Percentiles rank a stretch among this genome's conserved stretches.
These are phyloP conservation scores for Strongylocentrotus purpuratus DNA, from an alignment of 35 echinoderm and acorn worm genomes.

Conservation along the genomic window DNA sequence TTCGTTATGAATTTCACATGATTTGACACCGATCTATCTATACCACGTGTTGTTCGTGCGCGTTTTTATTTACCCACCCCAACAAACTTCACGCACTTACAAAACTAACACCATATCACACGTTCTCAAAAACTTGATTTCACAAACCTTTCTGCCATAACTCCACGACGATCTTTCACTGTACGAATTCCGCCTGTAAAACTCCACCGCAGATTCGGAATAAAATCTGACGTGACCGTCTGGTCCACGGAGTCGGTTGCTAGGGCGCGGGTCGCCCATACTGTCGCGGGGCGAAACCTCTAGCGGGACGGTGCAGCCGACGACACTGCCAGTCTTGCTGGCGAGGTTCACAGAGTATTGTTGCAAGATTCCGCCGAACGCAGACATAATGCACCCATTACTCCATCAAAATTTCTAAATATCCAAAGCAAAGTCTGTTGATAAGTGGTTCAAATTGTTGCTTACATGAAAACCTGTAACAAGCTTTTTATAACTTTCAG, in stretches of 20 bases:
- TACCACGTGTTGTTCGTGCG: background rate
- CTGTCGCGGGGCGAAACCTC: background rate
- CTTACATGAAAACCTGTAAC: background rate
- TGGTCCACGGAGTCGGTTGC: conserved; percentile 12
- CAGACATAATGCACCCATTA: background rate
- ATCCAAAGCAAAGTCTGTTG: background rate
- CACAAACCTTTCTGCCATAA: background rate
- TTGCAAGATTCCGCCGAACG: background rate
- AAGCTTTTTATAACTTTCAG: background rate
- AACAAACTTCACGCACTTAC: background rate
- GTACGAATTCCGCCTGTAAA: background rate
- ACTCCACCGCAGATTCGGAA: conserved; percentile 26
- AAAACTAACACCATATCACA: background rate
- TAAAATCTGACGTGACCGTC: conserved; percentile 1
- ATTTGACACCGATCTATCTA: too few species aligned
- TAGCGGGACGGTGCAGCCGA: background rate
- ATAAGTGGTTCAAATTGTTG: background rate
- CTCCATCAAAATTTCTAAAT: background rate
- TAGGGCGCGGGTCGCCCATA: conserved; percentile 30
- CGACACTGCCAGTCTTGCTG: background rate
- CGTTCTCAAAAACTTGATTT: background rate
- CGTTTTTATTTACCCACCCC: background rate
- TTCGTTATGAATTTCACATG: background rate
- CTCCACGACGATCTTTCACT: conserved; percentile 9
- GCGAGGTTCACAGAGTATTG: background rate